These are phyloP conservation scores for Chromoteleia sp. DNA, from an alignment of 2,888 invertebrate genomes.

Conservation along the genomic window DNA sequence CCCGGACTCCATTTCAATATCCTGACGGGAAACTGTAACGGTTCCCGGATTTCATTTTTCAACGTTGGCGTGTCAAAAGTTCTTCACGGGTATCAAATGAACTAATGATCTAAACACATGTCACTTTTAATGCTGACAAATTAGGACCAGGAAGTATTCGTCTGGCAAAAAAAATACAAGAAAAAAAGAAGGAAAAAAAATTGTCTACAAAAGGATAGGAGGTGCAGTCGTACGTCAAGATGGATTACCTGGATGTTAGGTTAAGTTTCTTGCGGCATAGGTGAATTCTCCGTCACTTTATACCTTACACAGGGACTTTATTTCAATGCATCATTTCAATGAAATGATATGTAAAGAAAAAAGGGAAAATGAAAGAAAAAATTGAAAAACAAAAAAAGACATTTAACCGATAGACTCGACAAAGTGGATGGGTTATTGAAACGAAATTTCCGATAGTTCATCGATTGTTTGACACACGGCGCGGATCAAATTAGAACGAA, in stretches of 20 bases:
- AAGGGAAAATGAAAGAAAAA: background rate
- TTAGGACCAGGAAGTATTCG: conserved; percentile 50
- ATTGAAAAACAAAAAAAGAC: conserved; percentile 1
- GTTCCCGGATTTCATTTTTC: conserved; percentile 47
- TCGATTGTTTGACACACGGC: conserved; percentile 18
- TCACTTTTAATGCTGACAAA: conserved; percentile 66
- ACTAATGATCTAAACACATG: conserved; percentile 64
- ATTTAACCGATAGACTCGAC: conserved; percentile 10
- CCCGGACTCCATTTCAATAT: background rate
- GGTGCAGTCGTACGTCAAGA: conserved; percentile 31
- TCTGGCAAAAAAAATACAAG: conserved; percentile 20
- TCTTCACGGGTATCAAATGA: conserved; percentile 42
- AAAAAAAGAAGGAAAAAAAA: background rate
- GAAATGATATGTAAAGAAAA: too few relatives aligned
- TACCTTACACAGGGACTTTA: conserved; percentile 26
- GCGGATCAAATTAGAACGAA: conserved; percentile 21
- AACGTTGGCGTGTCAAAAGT: conserved; percentile 31
- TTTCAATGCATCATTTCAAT: conserved; percentile 36
- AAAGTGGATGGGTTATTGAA: conserved; percentile 12
- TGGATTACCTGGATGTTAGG: conserved; percentile 55
- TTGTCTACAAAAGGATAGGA: conserved; percentile 38
- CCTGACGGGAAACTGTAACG: conserved; percentile 6
- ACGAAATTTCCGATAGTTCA: background rate
- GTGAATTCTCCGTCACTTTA: conserved; percentile 28
- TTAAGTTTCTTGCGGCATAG: conserved; percentile 49